Base-by-base conservation (phyloP, 1,140 invertebrate species). In the Tetramorium alpestre region DNA sequence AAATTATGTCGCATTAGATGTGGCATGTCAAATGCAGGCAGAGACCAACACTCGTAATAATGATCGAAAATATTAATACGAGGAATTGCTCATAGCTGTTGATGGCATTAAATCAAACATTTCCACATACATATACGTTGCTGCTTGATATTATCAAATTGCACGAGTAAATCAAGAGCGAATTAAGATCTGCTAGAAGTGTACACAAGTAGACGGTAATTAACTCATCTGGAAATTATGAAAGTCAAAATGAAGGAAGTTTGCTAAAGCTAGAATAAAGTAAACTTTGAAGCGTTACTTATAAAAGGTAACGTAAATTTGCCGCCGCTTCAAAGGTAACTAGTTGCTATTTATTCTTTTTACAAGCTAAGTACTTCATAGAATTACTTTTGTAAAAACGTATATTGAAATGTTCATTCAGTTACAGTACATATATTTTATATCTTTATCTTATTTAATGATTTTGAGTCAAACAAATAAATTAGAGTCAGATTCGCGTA, bases 1-100 rank as follows among this genome's bases (percentile, higher is more conserved):
- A 87, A 87, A 84, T 89, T 80, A 84, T 64, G 60, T 87, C 49
- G 44, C 56, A 33, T 25, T 51, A 58, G 51, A 89, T 85, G 76
- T 70, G 73, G n/a, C 65, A 54, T 69, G 85, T 92, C 81, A 92
- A 88, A 70, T 76, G 73, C 87, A 92, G 86, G 47, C 58, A 87
- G 7, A 75, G 60, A 58, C 22, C 58, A 70, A 62, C 82, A 75
- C 75, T 88, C 51, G 62, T 51, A 13, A 65, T 64, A 64, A 51
- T 82, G 80, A 89, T 76, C 16, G 54, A 72, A 75, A 64, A 54
- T 65, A 70, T 78, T 75, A 60, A 25, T 11, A 18, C n/a, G 10
- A 47, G 60, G 51, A 81, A 73, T 25, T 49, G 0, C 13, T 18
- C n/a, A 44, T 60, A 33, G 47, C 13, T 38, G 5, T 54, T 51